Conservation (phyloP, 2,888 invertebrate genomes). For the Keiferia lycopersicella region DNA sequence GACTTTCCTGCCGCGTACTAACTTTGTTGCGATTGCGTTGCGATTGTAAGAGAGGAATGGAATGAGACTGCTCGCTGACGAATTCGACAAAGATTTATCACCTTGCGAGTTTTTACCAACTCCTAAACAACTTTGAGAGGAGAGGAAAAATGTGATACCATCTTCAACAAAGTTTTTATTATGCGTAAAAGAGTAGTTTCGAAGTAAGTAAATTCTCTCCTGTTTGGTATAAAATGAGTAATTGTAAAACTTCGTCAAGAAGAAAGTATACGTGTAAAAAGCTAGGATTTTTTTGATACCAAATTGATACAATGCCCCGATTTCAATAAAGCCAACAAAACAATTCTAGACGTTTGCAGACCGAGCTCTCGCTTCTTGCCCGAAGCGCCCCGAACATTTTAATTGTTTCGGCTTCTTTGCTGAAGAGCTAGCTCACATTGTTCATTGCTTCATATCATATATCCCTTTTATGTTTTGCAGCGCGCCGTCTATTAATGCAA, state of each 20-base stretch:
- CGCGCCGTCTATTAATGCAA: not conserved
- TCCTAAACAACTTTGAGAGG: conserved; percentile 3
- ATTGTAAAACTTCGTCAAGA: no score
- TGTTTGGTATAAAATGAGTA: no score
- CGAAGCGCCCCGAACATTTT: not conserved
- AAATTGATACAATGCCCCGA: no score
- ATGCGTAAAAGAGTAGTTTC: not conserved
- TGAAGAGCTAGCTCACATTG: not conserved
- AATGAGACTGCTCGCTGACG: conserved; percentile 10
- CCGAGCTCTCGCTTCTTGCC: not conserved
- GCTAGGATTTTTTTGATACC: no score
- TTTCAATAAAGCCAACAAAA: not conserved
- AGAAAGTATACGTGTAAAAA: no score
- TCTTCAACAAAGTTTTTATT: not conserved
- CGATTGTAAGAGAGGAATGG: not conserved
- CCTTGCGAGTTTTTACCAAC: conserved; percentile 9
- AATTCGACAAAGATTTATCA: conserved; percentile 26
- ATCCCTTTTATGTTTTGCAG: not conserved
- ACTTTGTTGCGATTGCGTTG: not conserved
- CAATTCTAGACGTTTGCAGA: not conserved
- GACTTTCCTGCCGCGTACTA: no score
- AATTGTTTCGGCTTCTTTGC: not conserved
- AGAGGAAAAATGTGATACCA: not conserved
- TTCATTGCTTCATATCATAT: not conserved
- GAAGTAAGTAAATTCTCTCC: not conserved